phyloP scores from a whole-genome alignment of 2,797 vertebrate genomes.

The Lithobates sylvaticus region DNA sequence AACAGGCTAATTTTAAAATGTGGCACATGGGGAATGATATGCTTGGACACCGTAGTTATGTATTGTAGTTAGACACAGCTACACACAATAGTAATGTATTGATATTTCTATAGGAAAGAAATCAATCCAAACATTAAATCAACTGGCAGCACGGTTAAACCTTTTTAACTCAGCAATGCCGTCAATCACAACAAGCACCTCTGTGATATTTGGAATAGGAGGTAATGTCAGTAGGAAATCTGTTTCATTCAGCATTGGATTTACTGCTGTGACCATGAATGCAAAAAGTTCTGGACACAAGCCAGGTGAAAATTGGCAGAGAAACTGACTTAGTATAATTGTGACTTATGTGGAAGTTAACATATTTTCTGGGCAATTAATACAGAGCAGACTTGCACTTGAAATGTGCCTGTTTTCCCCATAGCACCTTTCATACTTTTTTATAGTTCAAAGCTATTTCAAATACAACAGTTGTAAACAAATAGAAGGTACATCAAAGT shows the following conservation, averaged over 20 bases:
- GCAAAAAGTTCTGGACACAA: background rate
- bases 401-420: background rate
- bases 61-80: background rate
- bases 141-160: background rate
- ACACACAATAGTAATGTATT: background rate
- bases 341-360: background rate
- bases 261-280: background rate
- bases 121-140: background rate
- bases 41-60: background rate
- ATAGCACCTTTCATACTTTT: background rate
- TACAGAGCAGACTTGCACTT: background rate
- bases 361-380: background rate
- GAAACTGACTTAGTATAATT: background rate
- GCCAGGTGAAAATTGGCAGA: background rate
- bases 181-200: background rate
- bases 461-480: background rate
- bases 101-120: background rate
- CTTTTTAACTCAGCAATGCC: background rate
- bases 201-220: background rate
- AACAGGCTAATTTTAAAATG: background rate
- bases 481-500: background rate
- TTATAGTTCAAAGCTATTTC: background rate
- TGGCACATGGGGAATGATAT: background rate
- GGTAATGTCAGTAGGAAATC: background rate
- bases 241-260: background rate